phyloP scores from a whole-genome alignment of 2,113 vertebrate genomes.

The Excalfactoria chinensis region DNA sequence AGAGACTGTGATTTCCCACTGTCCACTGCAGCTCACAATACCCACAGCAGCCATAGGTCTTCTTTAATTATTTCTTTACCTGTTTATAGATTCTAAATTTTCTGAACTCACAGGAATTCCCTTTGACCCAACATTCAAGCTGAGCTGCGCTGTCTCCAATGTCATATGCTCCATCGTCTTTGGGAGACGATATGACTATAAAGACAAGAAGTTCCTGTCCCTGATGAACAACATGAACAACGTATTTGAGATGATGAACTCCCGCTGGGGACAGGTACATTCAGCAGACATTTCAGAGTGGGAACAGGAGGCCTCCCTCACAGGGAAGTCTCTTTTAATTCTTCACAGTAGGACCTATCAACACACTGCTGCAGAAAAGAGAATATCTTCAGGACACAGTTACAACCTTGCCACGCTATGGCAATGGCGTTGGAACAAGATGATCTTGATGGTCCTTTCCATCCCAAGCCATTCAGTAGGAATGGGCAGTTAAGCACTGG shows the following conservation, averaged over 20 bases:
- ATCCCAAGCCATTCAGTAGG: no score
- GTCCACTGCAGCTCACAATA: neutral
- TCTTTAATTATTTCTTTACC: accelerated
- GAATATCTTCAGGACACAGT: neutral
- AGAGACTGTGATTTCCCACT: neutral
- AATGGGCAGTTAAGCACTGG: no score
- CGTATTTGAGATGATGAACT: neutral
- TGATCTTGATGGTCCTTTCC: no score
- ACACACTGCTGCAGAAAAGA: neutral
- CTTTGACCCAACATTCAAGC: slow-evolving; percentile 35
- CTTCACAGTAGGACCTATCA: neutral
- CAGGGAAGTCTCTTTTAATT: neutral
- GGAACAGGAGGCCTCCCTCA: neutral
- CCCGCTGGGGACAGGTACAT: slow-evolving; percentile 19
- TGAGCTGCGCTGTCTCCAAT: slow-evolving; percentile 27
- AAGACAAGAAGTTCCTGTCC: slow-evolving; percentile 45
- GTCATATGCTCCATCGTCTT: slow-evolving; percentile 45
- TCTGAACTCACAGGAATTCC: slow-evolving; percentile 23
- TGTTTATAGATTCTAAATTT: neutral
- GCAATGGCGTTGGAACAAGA: no score
- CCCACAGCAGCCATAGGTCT: neutral
- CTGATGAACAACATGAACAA: slow-evolving; percentile 37
- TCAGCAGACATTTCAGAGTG: neutral
- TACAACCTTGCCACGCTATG: neutral
- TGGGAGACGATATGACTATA: slow-evolving; percentile 38